Conservation (phyloP, 2,797 vertebrate species). For the Dendrocincla tyrannina region DNA sequence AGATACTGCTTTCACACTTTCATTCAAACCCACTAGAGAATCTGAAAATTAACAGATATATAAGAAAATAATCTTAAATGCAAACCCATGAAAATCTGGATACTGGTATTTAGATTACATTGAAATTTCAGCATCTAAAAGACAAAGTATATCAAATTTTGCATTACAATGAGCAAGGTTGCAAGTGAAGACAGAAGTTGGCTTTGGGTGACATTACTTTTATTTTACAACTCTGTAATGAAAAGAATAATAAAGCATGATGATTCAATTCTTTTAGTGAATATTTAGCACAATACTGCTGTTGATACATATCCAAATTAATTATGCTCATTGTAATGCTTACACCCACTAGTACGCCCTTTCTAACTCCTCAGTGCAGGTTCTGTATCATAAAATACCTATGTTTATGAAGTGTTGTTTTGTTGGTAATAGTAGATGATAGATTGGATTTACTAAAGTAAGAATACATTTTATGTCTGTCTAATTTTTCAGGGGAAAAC, state of each 20-base stretch:
- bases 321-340: neutral
- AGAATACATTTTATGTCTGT: neutral
- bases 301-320: neutral
- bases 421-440: neutral
- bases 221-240: neutral
- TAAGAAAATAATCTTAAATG: neutral
- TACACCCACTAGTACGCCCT: neutral
- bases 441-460: neutral
- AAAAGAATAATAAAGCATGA: neutral
- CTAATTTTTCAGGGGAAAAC: neutral
- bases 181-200: neutral
- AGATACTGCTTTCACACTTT: neutral
- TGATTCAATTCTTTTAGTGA: neutral
- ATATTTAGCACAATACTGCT: neutral
- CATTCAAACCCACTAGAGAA: neutral
- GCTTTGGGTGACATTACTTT: neutral
- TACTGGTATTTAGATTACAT: neutral
- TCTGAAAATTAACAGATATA: neutral
- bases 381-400: neutral
- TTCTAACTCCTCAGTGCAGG: neutral
- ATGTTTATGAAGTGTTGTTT: neutral
- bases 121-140: neutral
- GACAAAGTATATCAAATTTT: neutral
- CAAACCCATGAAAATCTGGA: neutral
- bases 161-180: neutral